These are phyloP conservation scores for Hippoglossus hippoglossus DNA, from an alignment of 2,797 vertebrate genomes.

Conservation along the genomic window DNA sequence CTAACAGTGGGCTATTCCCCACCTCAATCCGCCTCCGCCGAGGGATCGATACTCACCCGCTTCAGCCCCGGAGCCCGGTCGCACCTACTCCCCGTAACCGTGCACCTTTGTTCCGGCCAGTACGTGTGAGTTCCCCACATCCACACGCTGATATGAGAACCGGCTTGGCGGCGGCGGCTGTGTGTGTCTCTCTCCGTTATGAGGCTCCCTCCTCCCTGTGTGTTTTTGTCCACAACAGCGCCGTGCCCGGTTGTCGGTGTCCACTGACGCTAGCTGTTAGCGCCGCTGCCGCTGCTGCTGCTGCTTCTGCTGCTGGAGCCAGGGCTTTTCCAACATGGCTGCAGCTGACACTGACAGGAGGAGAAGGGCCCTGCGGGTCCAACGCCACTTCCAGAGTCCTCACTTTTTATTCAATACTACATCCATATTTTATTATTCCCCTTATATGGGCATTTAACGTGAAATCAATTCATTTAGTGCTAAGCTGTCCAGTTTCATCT, in stretches of 20 bases:
- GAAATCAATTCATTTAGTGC: no score
- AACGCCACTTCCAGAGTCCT: constrained; percentile 10
- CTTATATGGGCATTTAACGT: neutral
- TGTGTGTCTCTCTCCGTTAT: constrained; percentile 28
- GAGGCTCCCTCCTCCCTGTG: constrained; percentile 40
- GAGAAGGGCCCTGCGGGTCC: constrained; percentile 57
- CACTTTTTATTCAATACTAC: neutral
- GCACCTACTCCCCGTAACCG: constrained; percentile 53
- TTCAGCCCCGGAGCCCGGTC: constrained; percentile 50
- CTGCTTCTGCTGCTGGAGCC: constrained; percentile 48
- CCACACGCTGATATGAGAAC: constrained; percentile 26
- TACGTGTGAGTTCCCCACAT: neutral
- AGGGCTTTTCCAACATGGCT: constrained; percentile 77
- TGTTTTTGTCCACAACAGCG: constrained; percentile 81
- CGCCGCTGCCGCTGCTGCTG: constrained; percentile 27
- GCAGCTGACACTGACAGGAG: constrained; percentile 70
- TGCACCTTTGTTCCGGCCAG: constrained; percentile 23
- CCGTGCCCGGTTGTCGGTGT: constrained; percentile 75
- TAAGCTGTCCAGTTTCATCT: neutral
- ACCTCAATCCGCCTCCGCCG: constrained; percentile 56
- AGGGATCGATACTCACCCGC: constrained; percentile 77
- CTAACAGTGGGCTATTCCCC: constrained; percentile 77
- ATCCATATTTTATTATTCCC: neutral
- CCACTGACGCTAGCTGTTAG: constrained; percentile 75
- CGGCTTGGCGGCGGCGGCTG: constrained; percentile 48